Base-by-base conservation (phyloP, 2,888 invertebrate genomes). In the Sylvicola fuscatus region DNA sequence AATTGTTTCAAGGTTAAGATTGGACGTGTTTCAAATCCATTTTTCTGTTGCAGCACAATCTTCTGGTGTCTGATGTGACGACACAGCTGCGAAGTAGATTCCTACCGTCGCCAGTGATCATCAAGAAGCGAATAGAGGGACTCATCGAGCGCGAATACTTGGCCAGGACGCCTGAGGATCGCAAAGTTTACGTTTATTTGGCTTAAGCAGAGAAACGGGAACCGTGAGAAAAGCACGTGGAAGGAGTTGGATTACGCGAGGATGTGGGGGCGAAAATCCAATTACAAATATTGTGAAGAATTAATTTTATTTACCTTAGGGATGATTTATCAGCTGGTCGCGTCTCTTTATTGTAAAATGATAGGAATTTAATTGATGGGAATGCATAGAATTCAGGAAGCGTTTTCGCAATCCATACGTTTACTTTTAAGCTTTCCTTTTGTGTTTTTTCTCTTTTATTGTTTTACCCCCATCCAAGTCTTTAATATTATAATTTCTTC, bases 51-150 rank as follows among this genome's bases (percentile, higher is more conserved):
- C 56, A 82, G 81, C 87, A 87, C 64, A 92, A 92, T 56, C 73
- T 89, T 47, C 71, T 98, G 44, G 89, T 97, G 42, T 79, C 92
- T 29, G 95, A 97, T 69, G 95, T 97, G 45, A 95, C 95, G 40
- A 89, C 95, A 58, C 95, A 97, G 64, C 66, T 98, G 47, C 89
- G 86, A 62, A 82, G 82, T 48, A 76, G 98, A 54, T 98, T 99
- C 72, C 71, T 93, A 62, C 97, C 98, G 43, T 90, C 90, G 49
- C 97, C 97, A 37, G 87, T 89, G 46, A 82, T 95, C 47, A 97
- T 99, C 58, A 99, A 99, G 68, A 95, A 97, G 62, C 78, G 98
- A 58, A 97, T 98, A 64, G 98, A 99, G 66, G 92, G 93, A 42
- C 75, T 99, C 52, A 98, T 98, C 59, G 98, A 98, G 65, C 72